Conservation (phyloP, 2,113 vertebrate species). For the Pristiophorus japonicus region DNA sequence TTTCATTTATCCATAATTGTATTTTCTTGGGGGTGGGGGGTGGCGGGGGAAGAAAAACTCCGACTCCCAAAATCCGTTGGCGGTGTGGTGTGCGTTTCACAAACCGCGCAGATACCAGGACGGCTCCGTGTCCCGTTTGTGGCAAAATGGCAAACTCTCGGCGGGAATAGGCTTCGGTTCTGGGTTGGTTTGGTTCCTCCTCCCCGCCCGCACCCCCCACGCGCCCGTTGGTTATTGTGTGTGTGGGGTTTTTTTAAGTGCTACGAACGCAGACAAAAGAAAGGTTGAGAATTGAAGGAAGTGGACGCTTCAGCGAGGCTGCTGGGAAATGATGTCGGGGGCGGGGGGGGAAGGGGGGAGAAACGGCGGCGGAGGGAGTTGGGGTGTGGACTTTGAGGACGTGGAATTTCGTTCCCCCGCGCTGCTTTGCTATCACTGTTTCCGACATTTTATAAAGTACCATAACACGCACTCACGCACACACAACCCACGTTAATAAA, state of each 20-base stretch:
- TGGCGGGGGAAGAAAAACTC: neutral
- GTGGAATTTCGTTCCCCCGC: conserved; percentile 54
- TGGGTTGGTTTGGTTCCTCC: neutral
- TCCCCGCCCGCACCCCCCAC: no score
- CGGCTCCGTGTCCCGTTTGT: neutral
- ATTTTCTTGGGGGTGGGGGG: neutral
- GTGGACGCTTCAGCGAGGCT: neutral
- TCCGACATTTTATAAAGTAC: conserved; percentile 60
- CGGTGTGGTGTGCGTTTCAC: neutral
- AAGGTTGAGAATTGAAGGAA: neutral
- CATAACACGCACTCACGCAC: conserved; percentile 54
- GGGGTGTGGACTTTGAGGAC: conserved; percentile 47
- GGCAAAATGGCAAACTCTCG: neutral
- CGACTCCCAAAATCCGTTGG: conserved; percentile 11
- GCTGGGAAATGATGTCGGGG: neutral
- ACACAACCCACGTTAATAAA: conserved; percentile 24
- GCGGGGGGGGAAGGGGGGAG: neutral
- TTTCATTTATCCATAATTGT: conserved; percentile 10
- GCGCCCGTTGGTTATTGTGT: neutral
- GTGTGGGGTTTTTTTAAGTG: conserved; percentile 18
- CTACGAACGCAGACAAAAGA: neutral
- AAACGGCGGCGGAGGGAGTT: neutral
- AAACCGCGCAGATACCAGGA: neutral
- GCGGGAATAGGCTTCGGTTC: neutral
- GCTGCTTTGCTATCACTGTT: conserved; percentile 53